Conservation (phyloP, 2,113 vertebrate genomes). For the Oreochromis spilurus region DNA sequence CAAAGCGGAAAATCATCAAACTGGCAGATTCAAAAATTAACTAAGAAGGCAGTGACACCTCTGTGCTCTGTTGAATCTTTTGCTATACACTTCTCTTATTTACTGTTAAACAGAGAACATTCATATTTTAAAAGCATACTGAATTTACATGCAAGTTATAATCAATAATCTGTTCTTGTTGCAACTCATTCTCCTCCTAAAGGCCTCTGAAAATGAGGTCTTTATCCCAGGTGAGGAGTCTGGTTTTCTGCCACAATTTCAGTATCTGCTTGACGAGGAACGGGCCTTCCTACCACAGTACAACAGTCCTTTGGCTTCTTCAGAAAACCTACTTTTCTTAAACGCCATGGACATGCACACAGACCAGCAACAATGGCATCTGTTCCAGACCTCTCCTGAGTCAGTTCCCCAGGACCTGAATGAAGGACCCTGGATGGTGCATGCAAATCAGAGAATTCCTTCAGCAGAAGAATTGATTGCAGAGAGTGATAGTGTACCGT, state of each 20-base stretch:
- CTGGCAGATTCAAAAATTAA: neutral
- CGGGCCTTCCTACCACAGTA: neutral
- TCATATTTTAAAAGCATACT: neutral
- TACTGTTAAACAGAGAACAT: neutral
- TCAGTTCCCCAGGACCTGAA: neutral
- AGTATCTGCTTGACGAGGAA: conserved; percentile 5
- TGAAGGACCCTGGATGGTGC: neutral
- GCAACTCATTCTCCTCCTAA: neutral
- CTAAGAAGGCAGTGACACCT: neutral
- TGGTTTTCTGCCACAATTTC: neutral
- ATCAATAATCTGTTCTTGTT: neutral
- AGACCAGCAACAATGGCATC: neutral
- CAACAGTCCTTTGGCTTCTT: neutral
- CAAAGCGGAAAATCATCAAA: neutral
- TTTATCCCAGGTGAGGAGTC: conserved; percentile 25
- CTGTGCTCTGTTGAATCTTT: neutral
- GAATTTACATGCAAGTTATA: neutral
- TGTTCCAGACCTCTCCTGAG: neutral
- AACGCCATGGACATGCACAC: neutral
- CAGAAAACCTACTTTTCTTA: neutral
- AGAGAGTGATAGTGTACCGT: neutral
- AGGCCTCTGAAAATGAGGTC: conserved; percentile 31
- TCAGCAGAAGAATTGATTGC: neutral
- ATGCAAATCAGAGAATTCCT: neutral
- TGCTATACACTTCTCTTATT: neutral